Conservation (phyloP, 1,140 invertebrate genomes). For the Drosophila tristis region DNA sequence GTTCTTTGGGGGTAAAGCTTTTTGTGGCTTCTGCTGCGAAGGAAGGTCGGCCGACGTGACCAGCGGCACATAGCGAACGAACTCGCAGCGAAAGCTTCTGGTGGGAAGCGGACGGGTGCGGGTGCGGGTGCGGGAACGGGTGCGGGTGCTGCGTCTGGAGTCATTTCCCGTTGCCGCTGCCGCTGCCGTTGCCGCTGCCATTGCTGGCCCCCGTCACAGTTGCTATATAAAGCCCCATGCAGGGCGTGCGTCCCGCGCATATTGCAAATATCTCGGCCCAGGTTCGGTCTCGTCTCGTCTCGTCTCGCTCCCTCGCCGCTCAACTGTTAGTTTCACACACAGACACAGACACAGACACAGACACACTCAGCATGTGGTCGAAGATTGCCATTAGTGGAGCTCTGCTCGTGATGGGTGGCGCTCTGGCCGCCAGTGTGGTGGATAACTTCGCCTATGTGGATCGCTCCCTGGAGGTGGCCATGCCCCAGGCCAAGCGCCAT, state of each 20-base stretch:
- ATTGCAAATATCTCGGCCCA: constrained; percentile 39
- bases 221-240: constrained; percentile 58
- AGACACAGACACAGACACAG: too few relatives aligned
- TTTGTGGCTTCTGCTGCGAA: constrained; percentile 15
- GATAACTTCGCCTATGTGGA: constrained; percentile 75
- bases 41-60: constrained; percentile 65
- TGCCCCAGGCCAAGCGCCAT: constrained; percentile 56
- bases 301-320: background rate
- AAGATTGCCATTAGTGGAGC: constrained; percentile 61
- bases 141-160: background rate
- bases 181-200: background rate
- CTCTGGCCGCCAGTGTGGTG: constrained; percentile 49
- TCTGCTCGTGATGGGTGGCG: constrained; percentile 61
- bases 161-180: constrained; percentile 11
- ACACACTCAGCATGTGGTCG: constrained; percentile 57
- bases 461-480: constrained; percentile 62
- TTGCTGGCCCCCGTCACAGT: too few relatives aligned
- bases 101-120: too few relatives aligned
- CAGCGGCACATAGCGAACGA: constrained; percentile 47
- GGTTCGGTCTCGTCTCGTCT: constrained; percentile 14
- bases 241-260: constrained; percentile 57
- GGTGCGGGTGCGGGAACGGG: too few relatives aligned
- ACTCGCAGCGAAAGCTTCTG: constrained; percentile 21
- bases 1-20: constrained; percentile 34
- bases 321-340: background rate